These are phyloP conservation scores for Acanthococcus lagerstroemiae DNA, from an alignment of 2,888 invertebrate species.

Conservation along the genomic window DNA sequence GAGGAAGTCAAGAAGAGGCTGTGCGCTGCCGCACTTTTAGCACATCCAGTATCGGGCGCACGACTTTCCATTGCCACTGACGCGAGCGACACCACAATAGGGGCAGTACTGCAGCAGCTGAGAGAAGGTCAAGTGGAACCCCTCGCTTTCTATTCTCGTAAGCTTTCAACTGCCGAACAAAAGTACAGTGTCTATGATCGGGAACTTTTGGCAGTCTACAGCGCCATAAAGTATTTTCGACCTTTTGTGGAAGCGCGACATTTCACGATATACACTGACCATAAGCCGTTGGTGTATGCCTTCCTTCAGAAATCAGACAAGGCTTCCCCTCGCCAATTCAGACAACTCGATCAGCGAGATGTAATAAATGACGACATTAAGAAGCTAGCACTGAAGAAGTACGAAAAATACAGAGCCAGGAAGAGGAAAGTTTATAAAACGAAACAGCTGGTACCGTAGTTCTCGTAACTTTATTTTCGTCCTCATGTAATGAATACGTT, in stretches of 20 bases:
- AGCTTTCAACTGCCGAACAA: conserved; percentile 20
- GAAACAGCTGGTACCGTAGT: too few species aligned
- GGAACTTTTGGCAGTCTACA: conserved; percentile 33
- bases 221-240: conserved; percentile 29
- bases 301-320: not conserved
- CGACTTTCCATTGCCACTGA: conserved; percentile 39
- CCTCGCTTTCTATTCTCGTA: conserved; percentile 33
- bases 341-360: not conserved
- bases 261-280: conserved; percentile 33
- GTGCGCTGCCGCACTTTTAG: conserved; percentile 38
- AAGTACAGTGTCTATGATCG: conserved; percentile 32
- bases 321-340: not conserved
- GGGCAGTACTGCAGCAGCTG: conserved; percentile 41
- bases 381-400: too few species aligned
- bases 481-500: too few species aligned
- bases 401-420: too few species aligned
- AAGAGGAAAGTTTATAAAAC: too few species aligned
- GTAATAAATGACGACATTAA: too few species aligned
- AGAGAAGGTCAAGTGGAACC: conserved; percentile 16
- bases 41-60: conserved; percentile 39
- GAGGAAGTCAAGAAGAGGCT: conserved; percentile 38
- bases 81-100: conserved; percentile 41
- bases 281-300: not conserved
- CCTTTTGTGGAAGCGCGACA: conserved; percentile 33
- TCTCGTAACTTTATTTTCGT: too few species aligned